These are phyloP conservation scores for Epinephelus malabaricus DNA, from an alignment of 2,797 vertebrate genomes.

Conservation along the genomic window DNA sequence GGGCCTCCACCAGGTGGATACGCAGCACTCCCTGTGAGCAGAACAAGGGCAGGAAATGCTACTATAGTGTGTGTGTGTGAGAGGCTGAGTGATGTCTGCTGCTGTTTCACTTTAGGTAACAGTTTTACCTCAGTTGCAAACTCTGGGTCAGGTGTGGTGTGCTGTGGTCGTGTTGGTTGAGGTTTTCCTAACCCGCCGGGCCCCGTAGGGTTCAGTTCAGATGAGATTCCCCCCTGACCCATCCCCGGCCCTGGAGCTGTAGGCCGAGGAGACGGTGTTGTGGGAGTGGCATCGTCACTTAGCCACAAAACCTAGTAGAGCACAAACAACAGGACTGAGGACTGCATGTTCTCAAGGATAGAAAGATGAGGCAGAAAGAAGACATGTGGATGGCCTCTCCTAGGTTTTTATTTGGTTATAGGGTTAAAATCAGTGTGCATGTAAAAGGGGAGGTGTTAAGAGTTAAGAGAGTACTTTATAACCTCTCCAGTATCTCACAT, in stretches of 20 bases:
- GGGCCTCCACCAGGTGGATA: conserved; percentile 91
- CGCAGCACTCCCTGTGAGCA: conserved; percentile 90
- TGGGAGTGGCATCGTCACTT: conserved; percentile 83
- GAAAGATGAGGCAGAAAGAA: not conserved
- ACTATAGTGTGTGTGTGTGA: not conserved
- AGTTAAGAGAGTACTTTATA: not conserved
- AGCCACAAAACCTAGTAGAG: conserved; percentile 88
- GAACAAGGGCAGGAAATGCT: conserved; percentile 3
- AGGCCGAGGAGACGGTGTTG: conserved; percentile 78
- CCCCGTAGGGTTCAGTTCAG: conserved; percentile 66
- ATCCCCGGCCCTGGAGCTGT: conserved; percentile 59
- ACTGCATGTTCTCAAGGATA: not conserved
- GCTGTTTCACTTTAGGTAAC: not conserved
- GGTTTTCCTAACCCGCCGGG: conserved; percentile 79
- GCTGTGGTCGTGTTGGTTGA: conserved; percentile 77
- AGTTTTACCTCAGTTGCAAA: conserved; percentile 90
- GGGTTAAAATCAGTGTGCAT: not conserved
- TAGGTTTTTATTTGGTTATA: not conserved
- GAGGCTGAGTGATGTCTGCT: not conserved
- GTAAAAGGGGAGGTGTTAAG: not conserved
- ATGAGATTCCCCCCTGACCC: conserved; percentile 64
- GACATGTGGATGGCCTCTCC: not conserved
- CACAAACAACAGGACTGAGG: not conserved
- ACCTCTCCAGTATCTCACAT: not conserved
- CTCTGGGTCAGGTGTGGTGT: conserved; percentile 87